These are phyloP conservation scores for Chymomyza amoena DNA, from an alignment of 2,888 invertebrate genomes.

Conservation along the genomic window DNA sequence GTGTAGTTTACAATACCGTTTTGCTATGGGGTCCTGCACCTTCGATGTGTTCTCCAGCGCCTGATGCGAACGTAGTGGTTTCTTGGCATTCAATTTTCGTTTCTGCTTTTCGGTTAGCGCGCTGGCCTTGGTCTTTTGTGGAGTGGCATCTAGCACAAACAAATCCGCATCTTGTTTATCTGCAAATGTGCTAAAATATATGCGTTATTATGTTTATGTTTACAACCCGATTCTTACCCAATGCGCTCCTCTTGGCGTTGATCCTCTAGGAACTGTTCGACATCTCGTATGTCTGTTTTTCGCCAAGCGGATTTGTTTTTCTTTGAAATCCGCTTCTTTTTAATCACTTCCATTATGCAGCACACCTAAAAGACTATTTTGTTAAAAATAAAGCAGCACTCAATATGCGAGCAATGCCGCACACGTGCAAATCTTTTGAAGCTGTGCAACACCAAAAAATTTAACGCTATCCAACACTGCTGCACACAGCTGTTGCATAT, in stretches of 20 bases:
- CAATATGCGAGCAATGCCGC: constrained; percentile 25
- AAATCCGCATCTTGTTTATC: constrained; percentile 85
- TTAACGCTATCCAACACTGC: background rate
- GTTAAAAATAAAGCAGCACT: constrained; percentile 11
- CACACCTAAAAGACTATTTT: background rate
- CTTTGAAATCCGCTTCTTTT: constrained; percentile 78
- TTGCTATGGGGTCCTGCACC: constrained; percentile 80
- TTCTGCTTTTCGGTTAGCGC: constrained; percentile 65
- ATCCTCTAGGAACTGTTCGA: constrained; percentile 92
- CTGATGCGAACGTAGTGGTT: constrained; percentile 84
- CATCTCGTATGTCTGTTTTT: constrained; percentile 90
- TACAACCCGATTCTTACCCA: constrained; percentile 81
- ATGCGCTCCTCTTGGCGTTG: constrained; percentile 91
- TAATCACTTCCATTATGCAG: constrained; percentile 42
- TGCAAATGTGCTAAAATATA: constrained; percentile 70
- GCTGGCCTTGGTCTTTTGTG: constrained; percentile 76
- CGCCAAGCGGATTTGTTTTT: constrained; percentile 93
- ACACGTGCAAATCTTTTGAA: constrained; percentile 33
- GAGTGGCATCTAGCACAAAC: constrained; percentile 84
- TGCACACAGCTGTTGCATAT: background rate
- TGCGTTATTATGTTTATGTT: constrained; percentile 13
- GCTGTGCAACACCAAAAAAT: constrained; percentile 33
- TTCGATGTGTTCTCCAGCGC: constrained; percentile 85
- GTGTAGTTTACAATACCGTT: constrained; percentile 73
- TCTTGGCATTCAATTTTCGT: constrained; percentile 79